A percentile compares a stretch with the other conserved stretches of the same genome.
Evolutionary conservation across 2,888 invertebrate species (phyloP).

Genomic region (Monopis laevigella): DNA sequence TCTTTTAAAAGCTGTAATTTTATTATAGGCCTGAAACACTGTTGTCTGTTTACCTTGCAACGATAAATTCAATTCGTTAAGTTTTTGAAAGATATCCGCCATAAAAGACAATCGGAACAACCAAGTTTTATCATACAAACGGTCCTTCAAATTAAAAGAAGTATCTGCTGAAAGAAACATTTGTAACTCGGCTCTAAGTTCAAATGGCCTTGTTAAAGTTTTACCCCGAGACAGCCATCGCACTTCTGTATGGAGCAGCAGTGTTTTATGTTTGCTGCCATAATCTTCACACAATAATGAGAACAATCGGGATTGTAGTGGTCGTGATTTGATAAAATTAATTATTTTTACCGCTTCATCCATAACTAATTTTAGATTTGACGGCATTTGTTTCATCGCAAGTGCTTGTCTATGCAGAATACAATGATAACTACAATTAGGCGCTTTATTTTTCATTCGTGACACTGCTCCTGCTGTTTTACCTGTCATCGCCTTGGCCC

Average conservation of each 20-base stretch:
- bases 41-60: constrained; percentile 25
- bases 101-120: constrained; percentile 21
- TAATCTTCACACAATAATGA: constrained; percentile 17
- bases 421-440: constrained; percentile 22
- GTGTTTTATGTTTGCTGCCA: constrained; percentile 22
- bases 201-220: constrained; percentile 21
- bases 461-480: constrained; percentile 20
- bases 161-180: constrained; percentile 20
- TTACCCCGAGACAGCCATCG: constrained; percentile 25
- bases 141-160: constrained; percentile 22
- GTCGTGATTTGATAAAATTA: constrained; percentile 22
- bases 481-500: constrained; percentile 24
- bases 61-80: constrained; percentile 23
- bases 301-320: constrained; percentile 20
- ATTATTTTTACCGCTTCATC: constrained; percentile 22
- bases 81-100: constrained; percentile 22
- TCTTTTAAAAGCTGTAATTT: constrained; percentile 24
- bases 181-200: constrained; percentile 23
- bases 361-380: constrained; percentile 19
- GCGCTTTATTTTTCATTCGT: constrained; percentile 23
- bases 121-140: constrained; percentile 20
- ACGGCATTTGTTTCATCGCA: constrained; percentile 20
- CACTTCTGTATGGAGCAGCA: constrained; percentile 24
- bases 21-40: constrained; percentile 23
- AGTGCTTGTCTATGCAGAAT: constrained; percentile 21